Conservation (phyloP, 2,113 vertebrate genomes). For the Embiotoca jacksoni region DNA sequence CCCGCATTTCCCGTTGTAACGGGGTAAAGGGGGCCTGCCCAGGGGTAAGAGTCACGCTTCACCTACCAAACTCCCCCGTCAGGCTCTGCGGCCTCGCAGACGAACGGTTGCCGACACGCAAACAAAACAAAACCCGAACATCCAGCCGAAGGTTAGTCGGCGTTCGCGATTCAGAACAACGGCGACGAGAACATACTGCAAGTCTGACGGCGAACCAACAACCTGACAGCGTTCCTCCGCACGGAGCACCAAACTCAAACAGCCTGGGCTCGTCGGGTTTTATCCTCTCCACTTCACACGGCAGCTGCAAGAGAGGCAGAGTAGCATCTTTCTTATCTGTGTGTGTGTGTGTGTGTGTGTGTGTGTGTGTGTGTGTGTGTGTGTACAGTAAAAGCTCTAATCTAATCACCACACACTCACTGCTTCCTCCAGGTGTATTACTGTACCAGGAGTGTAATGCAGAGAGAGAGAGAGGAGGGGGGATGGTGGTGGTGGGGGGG, state of each 20-base stretch:
- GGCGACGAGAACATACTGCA: background rate
- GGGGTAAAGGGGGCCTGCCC: too few relatives aligned
- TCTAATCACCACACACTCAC: slow-evolving; percentile 75
- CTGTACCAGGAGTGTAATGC: slow-evolving; percentile 73
- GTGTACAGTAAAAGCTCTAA: slow-evolving; percentile 75
- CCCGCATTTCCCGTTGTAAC: too few relatives aligned
- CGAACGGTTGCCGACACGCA: background rate
- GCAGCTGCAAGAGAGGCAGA: slow-evolving; percentile 55
- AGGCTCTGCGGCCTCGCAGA: background rate
- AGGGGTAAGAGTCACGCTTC: too few relatives aligned
- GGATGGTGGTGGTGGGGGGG: background rate
- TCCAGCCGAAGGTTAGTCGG: too few relatives aligned
- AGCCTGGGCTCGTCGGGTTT: slow-evolving; percentile 56
- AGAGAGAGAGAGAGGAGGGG: slow-evolving; percentile 44
- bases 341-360: slow-evolving; percentile 35
- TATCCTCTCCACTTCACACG: slow-evolving; percentile 75
- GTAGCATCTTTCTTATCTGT: slow-evolving; percentile 74
- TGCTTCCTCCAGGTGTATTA: slow-evolving; percentile 78
- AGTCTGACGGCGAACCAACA: slow-evolving; percentile 42
- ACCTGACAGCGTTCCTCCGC: slow-evolving; percentile 29
- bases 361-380: slow-evolving; percentile 35
- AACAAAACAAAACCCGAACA: background rate
- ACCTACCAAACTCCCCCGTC: too few relatives aligned
- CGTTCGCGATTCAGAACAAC: background rate
- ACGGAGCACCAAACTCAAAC: slow-evolving; percentile 53